These are phyloP conservation scores for Radopholus similis DNA, from an alignment of 1,140 invertebrate genomes.

Conservation along the genomic window DNA sequence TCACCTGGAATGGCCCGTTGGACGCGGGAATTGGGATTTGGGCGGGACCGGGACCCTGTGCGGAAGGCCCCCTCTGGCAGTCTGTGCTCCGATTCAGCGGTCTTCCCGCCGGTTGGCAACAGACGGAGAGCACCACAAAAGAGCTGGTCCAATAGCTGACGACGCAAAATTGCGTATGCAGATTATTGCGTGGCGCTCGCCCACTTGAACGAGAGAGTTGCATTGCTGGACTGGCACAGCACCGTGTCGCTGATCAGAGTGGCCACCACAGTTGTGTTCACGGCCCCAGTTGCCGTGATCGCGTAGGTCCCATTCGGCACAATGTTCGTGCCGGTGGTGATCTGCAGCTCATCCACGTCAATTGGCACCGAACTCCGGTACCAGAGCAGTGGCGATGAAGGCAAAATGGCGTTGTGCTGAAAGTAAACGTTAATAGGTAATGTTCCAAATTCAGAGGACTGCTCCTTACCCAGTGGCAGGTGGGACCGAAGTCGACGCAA, in stretches of 20 bases:
- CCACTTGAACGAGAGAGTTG: conserved; percentile 5
- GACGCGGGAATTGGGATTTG: not conserved
- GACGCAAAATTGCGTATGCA: not conserved
- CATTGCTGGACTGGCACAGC: conserved; percentile 2
- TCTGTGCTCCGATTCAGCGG: not conserved
- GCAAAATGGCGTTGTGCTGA: conserved; percentile 16
- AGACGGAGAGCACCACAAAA: conserved; percentile 4
- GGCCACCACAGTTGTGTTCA: conserved; percentile 4
- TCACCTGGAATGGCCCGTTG: conserved; percentile 3
- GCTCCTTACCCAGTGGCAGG: conserved; percentile 9
- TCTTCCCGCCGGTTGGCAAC: not conserved
- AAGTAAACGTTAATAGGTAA: no score
- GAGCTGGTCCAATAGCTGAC: conserved; percentile 9
- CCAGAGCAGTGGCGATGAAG: conserved; percentile 10
- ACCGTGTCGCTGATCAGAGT: conserved; percentile 16
- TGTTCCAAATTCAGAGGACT: no score
- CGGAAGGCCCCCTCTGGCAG: not conserved
- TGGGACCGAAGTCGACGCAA: conserved; percentile 1
- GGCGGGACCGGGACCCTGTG: conserved; percentile 10
- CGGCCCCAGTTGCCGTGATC: conserved; percentile 4
- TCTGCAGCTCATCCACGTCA: not conserved
- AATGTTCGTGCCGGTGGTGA: conserved; percentile 6
- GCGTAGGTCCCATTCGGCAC: conserved; percentile 3
- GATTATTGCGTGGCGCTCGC: not conserved
- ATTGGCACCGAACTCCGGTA: conserved; percentile 13